Conservation (phyloP, 1,140 invertebrate species). For the Drosophila lini region DNA sequence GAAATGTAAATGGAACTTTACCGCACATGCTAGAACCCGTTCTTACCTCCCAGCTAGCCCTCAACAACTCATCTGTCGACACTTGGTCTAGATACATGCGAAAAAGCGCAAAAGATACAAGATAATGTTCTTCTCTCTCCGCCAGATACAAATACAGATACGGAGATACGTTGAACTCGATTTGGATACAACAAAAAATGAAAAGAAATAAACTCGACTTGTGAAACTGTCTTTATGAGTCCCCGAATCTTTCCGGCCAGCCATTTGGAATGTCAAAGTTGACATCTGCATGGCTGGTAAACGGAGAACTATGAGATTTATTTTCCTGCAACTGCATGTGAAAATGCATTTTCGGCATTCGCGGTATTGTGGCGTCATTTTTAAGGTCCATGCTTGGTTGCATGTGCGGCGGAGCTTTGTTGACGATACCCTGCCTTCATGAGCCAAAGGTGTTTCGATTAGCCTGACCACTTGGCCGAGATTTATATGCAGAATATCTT, state of each 20-base stretch:
- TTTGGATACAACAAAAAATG: background rate
- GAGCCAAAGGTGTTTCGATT: background rate
- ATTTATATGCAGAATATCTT: background rate
- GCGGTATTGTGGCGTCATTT: constrained; percentile 65
- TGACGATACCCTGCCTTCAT: constrained; percentile 25
- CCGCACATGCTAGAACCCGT: constrained; percentile 62
- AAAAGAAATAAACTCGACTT: constrained; percentile 9
- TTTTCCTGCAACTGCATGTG: constrained; percentile 52
- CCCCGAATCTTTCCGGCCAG: constrained; percentile 19
- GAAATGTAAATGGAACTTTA: constrained; percentile 64
- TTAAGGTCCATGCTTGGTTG: constrained; percentile 57
- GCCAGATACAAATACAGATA: constrained; percentile 25
- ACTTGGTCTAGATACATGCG: constrained; percentile 46
- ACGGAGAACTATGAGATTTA: constrained; percentile 40
- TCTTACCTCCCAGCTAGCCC: constrained; percentile 41
- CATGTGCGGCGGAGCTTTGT: constrained; percentile 43
- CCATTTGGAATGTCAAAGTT: constrained; percentile 69
- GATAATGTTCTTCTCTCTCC: constrained; percentile 39
- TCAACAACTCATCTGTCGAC: constrained; percentile 32
- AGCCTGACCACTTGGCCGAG: background rate
- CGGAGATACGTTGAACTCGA: constrained; percentile 25
- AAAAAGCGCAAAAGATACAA: constrained; percentile 44
- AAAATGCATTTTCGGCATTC: constrained; percentile 61
- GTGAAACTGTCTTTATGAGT: constrained; percentile 30
- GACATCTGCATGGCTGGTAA: constrained; percentile 42